phyloP scores from a whole-genome alignment of 1,140 invertebrate species.

The Nautilus pompilius region DNA sequence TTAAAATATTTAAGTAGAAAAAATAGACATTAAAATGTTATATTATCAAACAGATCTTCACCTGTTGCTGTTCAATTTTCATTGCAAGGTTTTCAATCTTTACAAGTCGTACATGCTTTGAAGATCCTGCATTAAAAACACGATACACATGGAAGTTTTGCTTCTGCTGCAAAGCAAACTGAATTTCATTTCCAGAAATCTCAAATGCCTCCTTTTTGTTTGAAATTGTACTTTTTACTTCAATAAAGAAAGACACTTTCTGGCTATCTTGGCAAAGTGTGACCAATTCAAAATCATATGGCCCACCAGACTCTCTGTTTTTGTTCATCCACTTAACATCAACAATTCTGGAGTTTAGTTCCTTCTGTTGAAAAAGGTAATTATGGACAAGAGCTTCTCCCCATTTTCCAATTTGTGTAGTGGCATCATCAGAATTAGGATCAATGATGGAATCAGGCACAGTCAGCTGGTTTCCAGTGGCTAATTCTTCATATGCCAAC shows the following conservation, averaged over 20 bases:
- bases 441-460: slow-evolving; percentile 8
- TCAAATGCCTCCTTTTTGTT: slow-evolving; percentile 41
- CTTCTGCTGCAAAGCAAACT: slow-evolving; percentile 38
- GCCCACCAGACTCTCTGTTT: slow-evolving; percentile 26
- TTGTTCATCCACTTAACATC: slow-evolving; percentile 37
- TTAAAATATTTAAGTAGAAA: no score
- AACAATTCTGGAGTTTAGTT: slow-evolving; percentile 15
- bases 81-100: slow-evolving; percentile 33
- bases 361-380: slow-evolving; percentile 32
- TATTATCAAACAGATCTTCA: slow-evolving; percentile 39
- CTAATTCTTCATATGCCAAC: slow-evolving; percentile 34
- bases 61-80: slow-evolving; percentile 28
- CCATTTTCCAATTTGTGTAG: slow-evolving; percentile 31
- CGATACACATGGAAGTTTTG: slow-evolving; percentile 42
- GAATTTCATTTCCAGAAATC: slow-evolving; percentile 38
- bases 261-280: no score
- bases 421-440: not conserved
- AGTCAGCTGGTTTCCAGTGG: slow-evolving; percentile 13
- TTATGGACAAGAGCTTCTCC: slow-evolving; percentile 41
- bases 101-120: slow-evolving; percentile 27
- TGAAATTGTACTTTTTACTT: slow-evolving; percentile 41
- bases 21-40: no score
- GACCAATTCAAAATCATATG: slow-evolving; percentile 41
- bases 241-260: slow-evolving; percentile 18
- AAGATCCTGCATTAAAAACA: slow-evolving; percentile 38